These are phyloP conservation scores for Psix sp. DNA, from an alignment of 1,140 invertebrate genomes.

Conservation along the genomic window DNA sequence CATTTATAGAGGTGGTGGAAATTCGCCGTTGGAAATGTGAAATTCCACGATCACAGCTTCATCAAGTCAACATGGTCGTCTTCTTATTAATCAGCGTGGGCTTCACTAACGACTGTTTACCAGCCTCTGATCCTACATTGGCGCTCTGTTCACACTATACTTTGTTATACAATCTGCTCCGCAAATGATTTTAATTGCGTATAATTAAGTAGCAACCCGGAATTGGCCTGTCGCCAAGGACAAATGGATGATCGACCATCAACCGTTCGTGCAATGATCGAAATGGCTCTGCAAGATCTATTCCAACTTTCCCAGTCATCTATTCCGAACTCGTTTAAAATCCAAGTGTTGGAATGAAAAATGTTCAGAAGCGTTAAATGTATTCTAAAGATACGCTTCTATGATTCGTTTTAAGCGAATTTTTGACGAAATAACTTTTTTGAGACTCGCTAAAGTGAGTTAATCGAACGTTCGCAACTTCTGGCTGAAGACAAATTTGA, in stretches of 20 bases:
- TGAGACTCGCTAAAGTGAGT: too few species aligned
- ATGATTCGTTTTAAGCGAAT: too few species aligned
- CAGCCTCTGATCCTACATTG: slow-evolving; percentile 8
- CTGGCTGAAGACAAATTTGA: neutral
- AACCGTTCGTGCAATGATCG: slow-evolving; percentile 20
- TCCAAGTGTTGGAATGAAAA: slow-evolving; percentile 16
- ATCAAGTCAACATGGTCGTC: slow-evolving; percentile 7
- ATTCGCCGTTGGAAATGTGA: slow-evolving; percentile 6
- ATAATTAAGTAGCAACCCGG: slow-evolving; percentile 33
- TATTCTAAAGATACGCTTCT: too few species aligned
- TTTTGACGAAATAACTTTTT: too few species aligned
- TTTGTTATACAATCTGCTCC: slow-evolving; percentile 29
- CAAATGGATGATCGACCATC: slow-evolving; percentile 26
- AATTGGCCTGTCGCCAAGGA: slow-evolving; percentile 24
- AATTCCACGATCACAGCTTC: neutral
- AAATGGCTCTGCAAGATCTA: slow-evolving; percentile 14
- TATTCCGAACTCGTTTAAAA: slow-evolving; percentile 11
- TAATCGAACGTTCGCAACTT: neutral
- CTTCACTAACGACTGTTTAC: slow-evolving; percentile 27
- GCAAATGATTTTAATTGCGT: slow-evolving; percentile 35
- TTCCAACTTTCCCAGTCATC: slow-evolving; percentile 23
- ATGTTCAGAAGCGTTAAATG: too few species aligned
- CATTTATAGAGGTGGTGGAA: neutral
- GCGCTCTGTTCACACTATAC: slow-evolving; percentile 17
- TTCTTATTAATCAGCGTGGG: slow-evolving; percentile 21